Conservation (phyloP, 2,113 vertebrate species). For the Zingel zingel region DNA sequence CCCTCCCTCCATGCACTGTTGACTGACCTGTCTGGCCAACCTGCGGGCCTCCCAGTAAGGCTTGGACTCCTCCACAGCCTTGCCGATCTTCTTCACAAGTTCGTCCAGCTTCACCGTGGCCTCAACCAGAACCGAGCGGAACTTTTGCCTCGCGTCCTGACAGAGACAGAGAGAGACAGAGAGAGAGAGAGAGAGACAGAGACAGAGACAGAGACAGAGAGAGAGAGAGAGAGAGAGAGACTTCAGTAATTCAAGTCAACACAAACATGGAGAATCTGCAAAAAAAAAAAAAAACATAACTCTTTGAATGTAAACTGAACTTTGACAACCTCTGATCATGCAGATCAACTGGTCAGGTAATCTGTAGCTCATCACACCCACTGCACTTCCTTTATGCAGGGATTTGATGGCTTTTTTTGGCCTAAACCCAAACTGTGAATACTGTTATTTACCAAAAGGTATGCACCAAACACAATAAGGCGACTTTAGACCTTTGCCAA, state of each 20-base stretch:
- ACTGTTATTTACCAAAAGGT: not conserved
- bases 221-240: not conserved
- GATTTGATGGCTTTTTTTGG: not conserved
- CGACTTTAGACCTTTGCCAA: not conserved
- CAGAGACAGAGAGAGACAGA: not conserved
- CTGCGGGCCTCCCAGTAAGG: conserved; percentile 97
- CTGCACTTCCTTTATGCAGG: not conserved
- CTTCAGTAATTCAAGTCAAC: not conserved
- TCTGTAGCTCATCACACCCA: not conserved
- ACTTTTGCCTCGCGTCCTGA: conserved; percentile 95
- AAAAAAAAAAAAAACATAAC: not conserved
- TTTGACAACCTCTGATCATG: not conserved
- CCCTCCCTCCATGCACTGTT: not conserved
- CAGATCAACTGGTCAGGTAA: not conserved
- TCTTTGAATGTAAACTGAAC: not conserved
- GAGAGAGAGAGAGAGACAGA: no score
- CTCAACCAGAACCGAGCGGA: conserved; percentile 93
- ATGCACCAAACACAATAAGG: not conserved
- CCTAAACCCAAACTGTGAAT: no score
- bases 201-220: no score
- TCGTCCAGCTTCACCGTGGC: conserved; percentile 95
- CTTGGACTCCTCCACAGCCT: conserved; percentile 96
- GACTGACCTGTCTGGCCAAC: conserved; percentile 92
- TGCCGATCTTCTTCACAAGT: conserved; percentile 95
- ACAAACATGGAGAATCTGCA: not conserved